Conservation (phyloP, 2,797 vertebrate genomes). For the Tokudaia tokunoshimensis region DNA sequence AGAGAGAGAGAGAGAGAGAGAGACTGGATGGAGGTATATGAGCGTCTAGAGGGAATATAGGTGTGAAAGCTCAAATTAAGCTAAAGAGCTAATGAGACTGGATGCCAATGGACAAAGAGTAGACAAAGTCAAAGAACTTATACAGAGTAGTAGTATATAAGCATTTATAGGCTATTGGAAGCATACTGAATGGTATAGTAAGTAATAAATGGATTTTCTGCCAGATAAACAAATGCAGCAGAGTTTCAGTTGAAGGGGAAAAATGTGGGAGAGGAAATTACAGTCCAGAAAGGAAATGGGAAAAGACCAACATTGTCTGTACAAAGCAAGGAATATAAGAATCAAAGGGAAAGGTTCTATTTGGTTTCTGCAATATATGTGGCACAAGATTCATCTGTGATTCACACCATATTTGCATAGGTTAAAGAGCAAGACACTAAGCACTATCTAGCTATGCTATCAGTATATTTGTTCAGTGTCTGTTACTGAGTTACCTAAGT, state of each 20-base stretch:
- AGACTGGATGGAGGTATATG: not conserved
- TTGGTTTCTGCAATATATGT: slow-evolving; percentile 25
- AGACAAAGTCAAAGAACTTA: not conserved
- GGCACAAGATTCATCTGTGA: not conserved
- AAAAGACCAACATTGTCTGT: not conserved
- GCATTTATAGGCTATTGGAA: not conserved
- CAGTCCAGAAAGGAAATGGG: not conserved
- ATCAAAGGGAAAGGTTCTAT: slow-evolving; percentile 42
- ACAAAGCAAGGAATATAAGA: slow-evolving; percentile 10
- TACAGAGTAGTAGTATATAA: not conserved
- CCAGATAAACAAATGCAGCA: not conserved
- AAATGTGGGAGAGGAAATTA: not conserved
- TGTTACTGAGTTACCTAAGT: slow-evolving; percentile 68
- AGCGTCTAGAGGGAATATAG: not conserved
- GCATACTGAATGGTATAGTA: not conserved
- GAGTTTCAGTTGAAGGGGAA: slow-evolving; percentile 23
- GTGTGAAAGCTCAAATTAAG: not conserved
- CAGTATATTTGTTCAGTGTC: slow-evolving; percentile 58
- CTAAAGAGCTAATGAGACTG: not conserved
- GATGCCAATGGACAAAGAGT: not conserved
- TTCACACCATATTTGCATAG: slow-evolving; percentile 63
- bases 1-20: not conserved
- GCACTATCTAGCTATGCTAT: slow-evolving; percentile 35
- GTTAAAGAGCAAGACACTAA: slow-evolving; percentile 57
- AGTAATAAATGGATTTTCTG: slow-evolving; percentile 32